Percentiles rank a stretch among this genome's conserved stretches.
phyloP scores from a whole-genome alignment of 2,113 vertebrate genomes.

The Cariama cristata region DNA sequence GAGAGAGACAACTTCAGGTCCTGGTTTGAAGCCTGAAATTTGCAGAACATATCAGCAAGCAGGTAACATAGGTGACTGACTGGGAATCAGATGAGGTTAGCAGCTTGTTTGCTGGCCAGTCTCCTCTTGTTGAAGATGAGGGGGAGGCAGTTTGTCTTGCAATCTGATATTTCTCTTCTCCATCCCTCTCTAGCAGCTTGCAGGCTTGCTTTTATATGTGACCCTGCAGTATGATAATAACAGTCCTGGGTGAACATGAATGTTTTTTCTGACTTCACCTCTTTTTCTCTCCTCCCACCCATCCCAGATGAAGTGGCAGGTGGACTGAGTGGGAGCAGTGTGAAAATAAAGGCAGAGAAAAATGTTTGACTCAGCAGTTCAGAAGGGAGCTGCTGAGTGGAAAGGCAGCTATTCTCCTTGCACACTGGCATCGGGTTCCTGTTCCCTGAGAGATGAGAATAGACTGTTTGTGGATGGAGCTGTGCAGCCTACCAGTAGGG shows the following conservation, averaged over 20 bases:
- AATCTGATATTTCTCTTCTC: neutral
- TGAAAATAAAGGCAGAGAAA: conserved; percentile 61
- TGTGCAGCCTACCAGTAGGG: neutral
- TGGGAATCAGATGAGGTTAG: neutral
- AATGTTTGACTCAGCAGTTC: conserved; percentile 66
- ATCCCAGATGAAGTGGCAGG: conserved; percentile 69
- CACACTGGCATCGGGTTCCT: neutral
- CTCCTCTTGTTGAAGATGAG: neutral
- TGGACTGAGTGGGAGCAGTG: conserved; percentile 72
- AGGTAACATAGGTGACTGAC: neutral
- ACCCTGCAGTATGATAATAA: neutral
- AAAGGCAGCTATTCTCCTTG: conserved; percentile 13
- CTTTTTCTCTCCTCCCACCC: conserved; percentile 53
- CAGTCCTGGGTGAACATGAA: conserved; percentile 7
- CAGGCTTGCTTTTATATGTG: neutral
- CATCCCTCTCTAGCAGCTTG: neutral
- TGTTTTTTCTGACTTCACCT: conserved; percentile 44
- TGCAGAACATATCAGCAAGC: neutral
- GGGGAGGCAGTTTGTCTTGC: neutral
- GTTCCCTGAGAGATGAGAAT: neutral
- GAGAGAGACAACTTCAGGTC: neutral
- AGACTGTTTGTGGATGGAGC: neutral
- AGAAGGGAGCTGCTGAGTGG: conserved; percentile 38
- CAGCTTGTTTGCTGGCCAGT: neutral
- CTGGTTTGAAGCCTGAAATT: neutral